These are phyloP conservation scores for Agrilus planipennis DNA, from an alignment of 1,140 invertebrate genomes.

Conservation along the genomic window DNA sequence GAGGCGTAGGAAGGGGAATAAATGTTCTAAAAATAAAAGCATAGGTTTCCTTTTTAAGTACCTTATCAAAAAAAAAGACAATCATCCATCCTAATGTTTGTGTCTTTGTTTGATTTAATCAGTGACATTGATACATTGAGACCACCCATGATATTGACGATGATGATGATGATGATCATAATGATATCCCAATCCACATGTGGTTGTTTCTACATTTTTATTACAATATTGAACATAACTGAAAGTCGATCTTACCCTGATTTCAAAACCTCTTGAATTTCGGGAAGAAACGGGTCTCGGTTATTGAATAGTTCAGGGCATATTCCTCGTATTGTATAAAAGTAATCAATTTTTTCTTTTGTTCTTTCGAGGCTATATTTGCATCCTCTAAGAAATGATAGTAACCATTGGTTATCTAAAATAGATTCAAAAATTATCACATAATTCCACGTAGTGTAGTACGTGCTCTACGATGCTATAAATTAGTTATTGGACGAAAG, in stretches of 20 bases:
- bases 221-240: not conserved
- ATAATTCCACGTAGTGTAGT: too few relatives aligned
- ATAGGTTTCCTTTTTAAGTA: too few relatives aligned
- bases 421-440: constrained; percentile 1
- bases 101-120: constrained; percentile 1
- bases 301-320: constrained; percentile 43
- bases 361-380: constrained; percentile 54
- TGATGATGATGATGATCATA: too few relatives aligned
- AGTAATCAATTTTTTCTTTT: constrained; percentile 52
- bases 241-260: constrained; percentile 20
- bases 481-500: too few relatives aligned
- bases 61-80: too few relatives aligned
- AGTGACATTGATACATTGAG: not conserved
- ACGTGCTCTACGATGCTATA: too few relatives aligned
- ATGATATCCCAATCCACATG: too few relatives aligned
- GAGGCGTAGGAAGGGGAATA: too few relatives aligned
- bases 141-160: too few relatives aligned
- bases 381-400: constrained; percentile 50
- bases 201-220: not conserved
- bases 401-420: constrained; percentile 46
- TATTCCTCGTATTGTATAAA: constrained; percentile 44
- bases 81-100: too few relatives aligned
- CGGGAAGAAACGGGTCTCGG: constrained; percentile 30
- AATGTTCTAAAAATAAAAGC: not conserved
- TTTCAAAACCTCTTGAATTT: constrained; percentile 26